These are phyloP conservation scores for Perdita meconis DNA, from an alignment of 2,888 invertebrate genomes.

Conservation along the genomic window DNA sequence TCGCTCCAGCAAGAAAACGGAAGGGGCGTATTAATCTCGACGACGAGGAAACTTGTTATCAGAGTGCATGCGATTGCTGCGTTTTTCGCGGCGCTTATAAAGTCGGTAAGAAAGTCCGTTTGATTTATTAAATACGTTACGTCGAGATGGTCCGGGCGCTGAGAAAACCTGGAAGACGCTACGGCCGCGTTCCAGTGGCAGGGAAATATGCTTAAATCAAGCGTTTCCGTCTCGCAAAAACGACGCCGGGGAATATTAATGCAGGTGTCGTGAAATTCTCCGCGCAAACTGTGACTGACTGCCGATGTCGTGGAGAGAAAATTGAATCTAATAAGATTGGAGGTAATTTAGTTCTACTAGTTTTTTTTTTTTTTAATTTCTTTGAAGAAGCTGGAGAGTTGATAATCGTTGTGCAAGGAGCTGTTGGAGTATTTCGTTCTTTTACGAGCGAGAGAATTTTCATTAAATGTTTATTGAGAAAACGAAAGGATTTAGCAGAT, in stretches of 20 bases:
- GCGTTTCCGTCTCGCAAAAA: conserved; percentile 21
- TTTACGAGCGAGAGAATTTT: too few species aligned
- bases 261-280: not conserved
- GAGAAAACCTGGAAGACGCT: not conserved
- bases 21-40: conserved; percentile 34
- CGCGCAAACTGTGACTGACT: not conserved
- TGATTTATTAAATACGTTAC: conserved; percentile 48
- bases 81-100: conserved; percentile 18
- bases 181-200: not conserved
- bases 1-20: conserved; percentile 19
- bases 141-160: not conserved
- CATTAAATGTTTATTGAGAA: too few species aligned
- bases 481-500: too few species aligned
- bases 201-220: conserved; percentile 43
- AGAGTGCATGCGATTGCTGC: conserved; percentile 12
- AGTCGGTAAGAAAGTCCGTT: conserved; percentile 14
- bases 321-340: not conserved
- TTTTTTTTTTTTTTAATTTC: too few species aligned
- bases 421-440: too few species aligned
- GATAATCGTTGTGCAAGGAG: too few species aligned
- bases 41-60: conserved; percentile 5
- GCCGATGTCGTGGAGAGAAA: not conserved
- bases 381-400: too few species aligned
- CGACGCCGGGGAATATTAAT: conserved; percentile 38
- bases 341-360: too few species aligned